phyloP scores from a whole-genome alignment of 2,797 vertebrate species.

The Sciaenops ocellatus region DNA sequence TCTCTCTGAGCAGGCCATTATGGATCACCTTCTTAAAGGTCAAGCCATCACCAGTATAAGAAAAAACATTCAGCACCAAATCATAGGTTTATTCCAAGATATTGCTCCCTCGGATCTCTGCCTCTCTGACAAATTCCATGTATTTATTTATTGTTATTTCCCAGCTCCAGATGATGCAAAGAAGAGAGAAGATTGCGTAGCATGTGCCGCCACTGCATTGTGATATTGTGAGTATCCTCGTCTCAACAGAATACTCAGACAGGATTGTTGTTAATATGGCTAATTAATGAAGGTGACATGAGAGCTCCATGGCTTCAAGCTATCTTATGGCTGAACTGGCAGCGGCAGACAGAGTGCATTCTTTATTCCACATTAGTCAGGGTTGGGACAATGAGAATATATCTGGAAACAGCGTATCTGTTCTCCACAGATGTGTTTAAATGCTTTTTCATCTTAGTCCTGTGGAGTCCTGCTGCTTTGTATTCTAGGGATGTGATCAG shows the following conservation, averaged over 20 bases:
- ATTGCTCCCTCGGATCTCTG: slow-evolving; percentile 5
- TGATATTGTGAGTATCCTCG: background rate
- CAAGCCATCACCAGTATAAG: slow-evolving; percentile 42
- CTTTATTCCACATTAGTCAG: slow-evolving; percentile 70
- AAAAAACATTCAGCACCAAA: slow-evolving; percentile 52
- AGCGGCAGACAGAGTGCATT: slow-evolving; percentile 39
- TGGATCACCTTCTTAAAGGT: slow-evolving; percentile 68
- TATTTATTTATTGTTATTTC: slow-evolving; percentile 22
- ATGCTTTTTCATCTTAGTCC: slow-evolving; percentile 36
- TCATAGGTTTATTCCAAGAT: slow-evolving; percentile 23
- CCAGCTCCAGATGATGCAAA: background rate
- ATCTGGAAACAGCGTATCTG: slow-evolving; percentile 50
- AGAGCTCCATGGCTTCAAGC: slow-evolving; percentile 62
- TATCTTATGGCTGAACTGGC: slow-evolving; percentile 59
- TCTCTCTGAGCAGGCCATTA: slow-evolving; percentile 54
- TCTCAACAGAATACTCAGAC: slow-evolving; percentile 34
- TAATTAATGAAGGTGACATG: slow-evolving; percentile 72
- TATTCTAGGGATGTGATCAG: slow-evolving; percentile 44
- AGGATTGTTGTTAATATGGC: slow-evolving; percentile 52
- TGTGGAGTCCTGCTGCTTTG: slow-evolving; percentile 38
- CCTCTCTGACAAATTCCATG: slow-evolving; percentile 20
- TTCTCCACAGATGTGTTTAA: slow-evolving; percentile 42
- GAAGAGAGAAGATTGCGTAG: background rate
- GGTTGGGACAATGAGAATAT: slow-evolving; percentile 53
- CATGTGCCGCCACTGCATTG: background rate